A percentile compares a stretch with the other conserved stretches of the same genome.
Evolutionary conservation across 2,797 vertebrate species (phyloP).

Genomic region (Pipistrellus kuhlii): DNA sequence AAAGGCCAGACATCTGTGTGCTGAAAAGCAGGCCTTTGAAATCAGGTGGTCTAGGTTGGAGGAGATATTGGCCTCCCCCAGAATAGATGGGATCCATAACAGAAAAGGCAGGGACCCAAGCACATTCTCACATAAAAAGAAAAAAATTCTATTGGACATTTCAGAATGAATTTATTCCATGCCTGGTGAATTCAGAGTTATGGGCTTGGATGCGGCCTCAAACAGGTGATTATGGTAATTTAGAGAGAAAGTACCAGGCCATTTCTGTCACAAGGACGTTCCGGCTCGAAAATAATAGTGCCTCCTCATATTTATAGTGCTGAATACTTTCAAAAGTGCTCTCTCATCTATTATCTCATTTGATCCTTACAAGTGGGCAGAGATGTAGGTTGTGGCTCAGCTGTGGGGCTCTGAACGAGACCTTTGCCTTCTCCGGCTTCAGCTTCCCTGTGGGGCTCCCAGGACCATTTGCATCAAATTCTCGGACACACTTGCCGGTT

Average conservation of each 20-base stretch:
- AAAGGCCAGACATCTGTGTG: background rate
- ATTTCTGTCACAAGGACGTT: slow-evolving; percentile 73
- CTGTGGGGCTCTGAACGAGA: background rate
- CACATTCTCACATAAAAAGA: slow-evolving; percentile 24
- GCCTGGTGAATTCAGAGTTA: slow-evolving; percentile 73
- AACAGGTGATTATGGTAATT: slow-evolving; percentile 80
- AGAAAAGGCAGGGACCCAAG: background rate
- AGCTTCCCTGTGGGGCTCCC: background rate
- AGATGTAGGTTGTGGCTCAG: background rate
- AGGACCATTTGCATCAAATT: background rate
- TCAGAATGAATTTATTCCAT: slow-evolving; percentile 64
- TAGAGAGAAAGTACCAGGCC: slow-evolving; percentile 71
- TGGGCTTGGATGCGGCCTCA: slow-evolving; percentile 40
- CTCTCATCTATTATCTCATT: slow-evolving; percentile 54
- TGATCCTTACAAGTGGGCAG: background rate
- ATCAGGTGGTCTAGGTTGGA: background rate
- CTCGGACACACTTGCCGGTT: no score
- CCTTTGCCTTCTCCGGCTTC: background rate
- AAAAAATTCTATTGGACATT: slow-evolving; percentile 6
- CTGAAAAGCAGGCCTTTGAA: background rate
- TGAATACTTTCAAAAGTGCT: slow-evolving; percentile 56
- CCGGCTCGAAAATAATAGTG: slow-evolving; percentile 60
- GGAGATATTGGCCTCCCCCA: background rate
- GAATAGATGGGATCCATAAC: background rate
- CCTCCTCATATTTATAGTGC: slow-evolving; percentile 64